Percentiles rank a stretch among this genome's conserved stretches.
These are phyloP conservation scores for Nymphalis c-album DNA, from an alignment of 2,888 invertebrate genomes.

Conservation along the genomic window DNA sequence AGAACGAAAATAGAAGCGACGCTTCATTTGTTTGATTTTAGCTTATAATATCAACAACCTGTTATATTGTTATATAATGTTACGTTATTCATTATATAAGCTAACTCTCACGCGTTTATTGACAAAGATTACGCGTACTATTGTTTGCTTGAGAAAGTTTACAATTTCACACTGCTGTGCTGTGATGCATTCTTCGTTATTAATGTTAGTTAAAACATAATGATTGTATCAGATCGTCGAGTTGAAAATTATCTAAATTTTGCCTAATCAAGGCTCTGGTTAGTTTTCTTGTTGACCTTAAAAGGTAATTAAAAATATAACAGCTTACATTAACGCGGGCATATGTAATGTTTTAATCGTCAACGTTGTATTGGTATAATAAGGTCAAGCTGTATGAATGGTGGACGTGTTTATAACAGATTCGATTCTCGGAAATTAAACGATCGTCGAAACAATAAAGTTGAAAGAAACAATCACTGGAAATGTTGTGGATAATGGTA, in stretches of 20 bases:
- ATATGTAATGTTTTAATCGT: too few species aligned
- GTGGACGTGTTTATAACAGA: background rate
- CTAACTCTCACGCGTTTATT: constrained; percentile 22
- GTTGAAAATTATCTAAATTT: background rate
- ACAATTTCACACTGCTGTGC: constrained; percentile 17
- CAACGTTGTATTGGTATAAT: too few species aligned
- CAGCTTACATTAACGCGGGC: too few species aligned
- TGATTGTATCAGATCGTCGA: background rate
- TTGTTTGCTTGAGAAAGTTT: constrained; percentile 32
- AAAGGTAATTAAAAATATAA: background rate
- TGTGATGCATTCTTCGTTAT: constrained; percentile 13
- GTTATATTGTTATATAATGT: constrained; percentile 11
- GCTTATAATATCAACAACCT: constrained; percentile 8
- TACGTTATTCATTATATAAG: constrained; percentile 22
- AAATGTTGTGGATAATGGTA: constrained; percentile 4
- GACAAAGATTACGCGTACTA: constrained; percentile 20
- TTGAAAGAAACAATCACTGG: constrained; percentile 25
- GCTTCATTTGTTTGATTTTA: too few species aligned
- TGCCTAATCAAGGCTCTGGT: background rate
- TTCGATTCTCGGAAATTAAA: constrained; percentile 12
- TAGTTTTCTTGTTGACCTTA: background rate
- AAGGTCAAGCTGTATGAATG: too few species aligned
- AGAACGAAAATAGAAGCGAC: too few species aligned
- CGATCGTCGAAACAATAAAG: constrained; percentile 24
- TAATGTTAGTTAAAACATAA: constrained; percentile 22